These are phyloP conservation scores for Acrobasis suavella DNA, from an alignment of 2,888 invertebrate species.

Conservation along the genomic window DNA sequence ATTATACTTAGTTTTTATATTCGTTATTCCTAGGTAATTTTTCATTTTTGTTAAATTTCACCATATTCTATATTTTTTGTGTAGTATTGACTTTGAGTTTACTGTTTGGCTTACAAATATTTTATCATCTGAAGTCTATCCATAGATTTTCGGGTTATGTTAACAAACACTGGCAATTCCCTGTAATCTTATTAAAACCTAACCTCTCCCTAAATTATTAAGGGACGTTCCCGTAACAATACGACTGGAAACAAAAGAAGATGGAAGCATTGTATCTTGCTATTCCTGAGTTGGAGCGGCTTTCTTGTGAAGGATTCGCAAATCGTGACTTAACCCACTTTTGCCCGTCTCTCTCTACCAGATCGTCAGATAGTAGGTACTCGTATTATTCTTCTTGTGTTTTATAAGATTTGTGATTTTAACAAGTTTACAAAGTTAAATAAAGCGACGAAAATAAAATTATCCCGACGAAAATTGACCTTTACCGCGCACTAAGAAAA, in stretches of 20 bases:
- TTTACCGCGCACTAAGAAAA: too few relatives aligned
- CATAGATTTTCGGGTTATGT: background rate
- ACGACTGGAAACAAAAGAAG: slow-evolving; percentile 20
- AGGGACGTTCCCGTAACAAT: slow-evolving; percentile 10
- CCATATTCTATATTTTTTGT: too few relatives aligned
- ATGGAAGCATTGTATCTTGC: slow-evolving; percentile 16
- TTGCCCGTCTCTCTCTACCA: slow-evolving; percentile 4
- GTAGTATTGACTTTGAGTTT: too few relatives aligned
- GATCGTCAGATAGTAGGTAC: background rate
- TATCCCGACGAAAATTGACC: too few relatives aligned
- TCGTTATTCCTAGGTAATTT: too few relatives aligned
- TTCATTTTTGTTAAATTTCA: too few relatives aligned
- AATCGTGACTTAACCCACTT: slow-evolving; percentile 53
- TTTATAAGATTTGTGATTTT: slow-evolving; percentile 5
- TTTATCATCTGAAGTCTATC: too few relatives aligned
- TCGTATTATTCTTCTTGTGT: slow-evolving; percentile 12
- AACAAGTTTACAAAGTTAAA: too few relatives aligned
- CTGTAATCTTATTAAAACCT: slow-evolving; percentile 4
- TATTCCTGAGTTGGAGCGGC: slow-evolving; percentile 18
- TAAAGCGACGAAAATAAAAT: too few relatives aligned
- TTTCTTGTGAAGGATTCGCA: slow-evolving; percentile 30
- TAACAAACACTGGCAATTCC: background rate
- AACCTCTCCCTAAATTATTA: slow-evolving; percentile 2
- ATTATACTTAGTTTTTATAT: too few relatives aligned
- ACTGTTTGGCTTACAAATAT: too few relatives aligned